Evolutionary conservation across 2,888 invertebrate genomes (phyloP).

Genomic region (Apamea anceps): DNA sequence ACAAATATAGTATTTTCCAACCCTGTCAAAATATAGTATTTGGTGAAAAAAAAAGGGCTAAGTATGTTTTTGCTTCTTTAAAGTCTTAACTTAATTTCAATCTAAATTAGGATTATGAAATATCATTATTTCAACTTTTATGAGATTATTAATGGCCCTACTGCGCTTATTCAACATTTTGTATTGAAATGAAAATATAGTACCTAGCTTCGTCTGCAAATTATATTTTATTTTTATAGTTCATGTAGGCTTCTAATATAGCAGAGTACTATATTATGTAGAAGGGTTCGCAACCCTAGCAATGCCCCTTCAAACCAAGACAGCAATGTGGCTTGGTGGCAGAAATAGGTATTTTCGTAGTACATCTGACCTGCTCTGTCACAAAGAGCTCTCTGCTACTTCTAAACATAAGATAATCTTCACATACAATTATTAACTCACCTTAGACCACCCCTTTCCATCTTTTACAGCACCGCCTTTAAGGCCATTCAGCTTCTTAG

Average conservation of each 20-base stretch:
- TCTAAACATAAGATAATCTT: not conserved
- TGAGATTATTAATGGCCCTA: too few relatives aligned
- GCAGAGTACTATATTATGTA: not conserved
- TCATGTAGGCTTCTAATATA: too few relatives aligned
- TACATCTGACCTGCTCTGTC: too few relatives aligned
- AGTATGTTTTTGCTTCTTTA: too few relatives aligned
- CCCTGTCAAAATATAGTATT: not conserved
- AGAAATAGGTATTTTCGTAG: not conserved
- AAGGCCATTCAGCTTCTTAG: conserved; percentile 75
- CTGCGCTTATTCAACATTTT: too few relatives aligned
- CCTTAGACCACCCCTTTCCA: conserved; percentile 84
- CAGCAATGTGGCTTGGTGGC: not conserved
- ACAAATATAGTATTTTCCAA: not conserved
- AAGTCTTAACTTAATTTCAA: too few relatives aligned
- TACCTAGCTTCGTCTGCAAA: too few relatives aligned
- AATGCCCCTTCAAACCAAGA: not conserved
- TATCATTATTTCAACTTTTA: too few relatives aligned
- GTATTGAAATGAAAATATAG: too few relatives aligned
- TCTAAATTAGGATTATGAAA: too few relatives aligned
- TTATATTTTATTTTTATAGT: too few relatives aligned
- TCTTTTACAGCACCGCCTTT: conserved; percentile 76
- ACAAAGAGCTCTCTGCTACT: not conserved
- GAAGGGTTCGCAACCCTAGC: not conserved
- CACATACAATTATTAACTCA: conserved; percentile 45
- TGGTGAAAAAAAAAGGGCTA: too few relatives aligned